Percentiles rank a stretch among this genome's conserved stretches.
These are phyloP conservation scores for Lasioglossum morio DNA, from an alignment of 2,888 invertebrate species.

Conservation along the genomic window DNA sequence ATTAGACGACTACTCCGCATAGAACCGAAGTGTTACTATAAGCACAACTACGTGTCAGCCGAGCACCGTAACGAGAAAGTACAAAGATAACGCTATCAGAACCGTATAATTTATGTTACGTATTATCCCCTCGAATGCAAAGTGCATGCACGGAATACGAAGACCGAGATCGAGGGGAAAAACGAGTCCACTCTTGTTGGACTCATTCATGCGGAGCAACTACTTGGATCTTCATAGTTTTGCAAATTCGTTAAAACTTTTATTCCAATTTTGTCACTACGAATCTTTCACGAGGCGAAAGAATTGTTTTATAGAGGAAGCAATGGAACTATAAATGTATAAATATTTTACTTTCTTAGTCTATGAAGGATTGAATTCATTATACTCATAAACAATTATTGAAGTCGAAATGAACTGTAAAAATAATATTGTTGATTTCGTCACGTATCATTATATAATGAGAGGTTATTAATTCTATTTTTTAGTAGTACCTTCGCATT, in stretches of 20 bases:
- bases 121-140: slow-evolving; percentile 16
- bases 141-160: background rate
- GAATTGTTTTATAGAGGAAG: background rate
- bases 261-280: background rate
- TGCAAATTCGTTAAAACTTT: background rate
- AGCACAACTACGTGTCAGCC: slow-evolving; percentile 4
- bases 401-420: too few relatives aligned
- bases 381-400: too few relatives aligned
- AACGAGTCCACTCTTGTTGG: background rate
- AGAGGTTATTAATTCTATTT: background rate
- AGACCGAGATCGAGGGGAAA: background rate
- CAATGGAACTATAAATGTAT: too few relatives aligned
- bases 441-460: background rate
- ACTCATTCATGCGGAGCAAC: background rate
- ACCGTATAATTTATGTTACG: slow-evolving; percentile 18
- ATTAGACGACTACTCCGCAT: background rate
- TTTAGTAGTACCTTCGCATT: background rate
- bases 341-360: too few relatives aligned
- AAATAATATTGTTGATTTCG: too few relatives aligned
- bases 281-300: too few relatives aligned
- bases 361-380: too few relatives aligned
- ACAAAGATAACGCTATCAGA: slow-evolving; percentile 47
- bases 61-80: slow-evolving; percentile 25
- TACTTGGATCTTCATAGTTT: background rate
- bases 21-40: slow-evolving; percentile 4